Percentiles rank a stretch among this genome's conserved stretches.
Conservation (phyloP, 2,888 invertebrate genomes). For the Orthosia incerta region DNA sequence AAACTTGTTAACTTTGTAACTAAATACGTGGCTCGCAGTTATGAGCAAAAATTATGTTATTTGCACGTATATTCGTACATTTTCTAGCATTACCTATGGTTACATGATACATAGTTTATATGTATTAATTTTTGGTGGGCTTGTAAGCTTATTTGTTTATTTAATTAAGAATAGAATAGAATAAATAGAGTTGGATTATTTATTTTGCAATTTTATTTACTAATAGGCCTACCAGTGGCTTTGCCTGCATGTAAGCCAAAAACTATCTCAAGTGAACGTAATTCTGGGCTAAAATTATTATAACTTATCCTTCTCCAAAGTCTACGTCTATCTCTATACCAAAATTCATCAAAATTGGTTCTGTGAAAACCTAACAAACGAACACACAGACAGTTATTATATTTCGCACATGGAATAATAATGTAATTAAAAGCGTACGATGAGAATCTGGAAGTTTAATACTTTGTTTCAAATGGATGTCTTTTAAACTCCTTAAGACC, state of each 20-base stretch:
- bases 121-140: not conserved
- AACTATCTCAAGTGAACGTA: no score
- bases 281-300: no score
- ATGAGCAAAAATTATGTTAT: slow-evolving; percentile 20
- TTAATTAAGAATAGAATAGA: slow-evolving; percentile 9
- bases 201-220: no score
- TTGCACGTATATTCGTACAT: not conserved
- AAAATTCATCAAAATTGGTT: no score
- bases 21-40: slow-evolving; percentile 41
- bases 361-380: no score
- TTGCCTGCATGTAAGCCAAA: no score
- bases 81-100: not conserved
- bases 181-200: no score
- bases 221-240: no score
- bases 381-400: no score
- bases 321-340: no score
- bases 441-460: not conserved
- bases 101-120: not conserved
- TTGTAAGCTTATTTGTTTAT: not conserved
- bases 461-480: not conserved
- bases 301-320: no score
- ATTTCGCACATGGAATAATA: no score
- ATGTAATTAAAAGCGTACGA: not conserved
- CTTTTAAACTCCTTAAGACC: not conserved
- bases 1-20: slow-evolving; percentile 51